Conservation (phyloP, 2,113 vertebrate genomes). For the human (Homo sapiens) region GRCh38 chrX:151039501-151040000, state of each 20-base stretch:
- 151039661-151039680: not conserved
- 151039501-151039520: not conserved
- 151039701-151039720: not conserved
- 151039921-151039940: not conserved
- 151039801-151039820: not conserved
- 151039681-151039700: not conserved
- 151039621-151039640: not conserved
- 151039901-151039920: not conserved
- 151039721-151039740: not conserved
- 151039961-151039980: not conserved
- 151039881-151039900: not conserved
- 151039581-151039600: not conserved
- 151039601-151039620: not conserved
- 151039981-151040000: not conserved
- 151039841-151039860: not conserved
- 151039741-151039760: not conserved
- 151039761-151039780: not conserved
- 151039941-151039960: not conserved
- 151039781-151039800: not conserved
- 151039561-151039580: not conserved
- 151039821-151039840: not conserved
- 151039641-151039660: not conserved
- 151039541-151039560: not conserved
- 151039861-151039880: not conserved
- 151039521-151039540: not conserved